Percentiles rank a stretch among this genome's conserved stretches.
These are phyloP conservation scores for Willowsia nigromaculata DNA, from an alignment of 2,888 invertebrate species.

Conservation along the genomic window DNA sequence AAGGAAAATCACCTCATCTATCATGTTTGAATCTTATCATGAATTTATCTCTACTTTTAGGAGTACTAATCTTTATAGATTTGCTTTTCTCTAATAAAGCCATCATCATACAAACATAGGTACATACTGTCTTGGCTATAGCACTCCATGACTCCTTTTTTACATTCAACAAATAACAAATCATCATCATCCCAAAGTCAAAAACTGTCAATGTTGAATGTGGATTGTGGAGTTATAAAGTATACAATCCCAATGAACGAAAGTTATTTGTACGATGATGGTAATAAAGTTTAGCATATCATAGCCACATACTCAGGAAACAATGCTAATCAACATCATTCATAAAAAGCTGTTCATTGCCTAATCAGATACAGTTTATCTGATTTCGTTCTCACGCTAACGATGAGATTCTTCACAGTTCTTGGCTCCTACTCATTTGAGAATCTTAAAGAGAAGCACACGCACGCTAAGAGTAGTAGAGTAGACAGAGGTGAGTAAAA, in stretches of 20 bases:
- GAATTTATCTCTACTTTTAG: slow-evolving; percentile 30
- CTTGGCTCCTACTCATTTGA: neutral
- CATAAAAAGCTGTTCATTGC: neutral
- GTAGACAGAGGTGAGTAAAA: too few relatives aligned
- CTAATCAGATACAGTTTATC: neutral
- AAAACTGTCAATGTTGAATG: slow-evolving; percentile 49
- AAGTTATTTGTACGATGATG: slow-evolving; percentile 26
- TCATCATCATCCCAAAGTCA: slow-evolving; percentile 2
- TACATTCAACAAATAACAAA: slow-evolving; percentile 1
- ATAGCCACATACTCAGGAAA: neutral
- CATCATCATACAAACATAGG: neutral
- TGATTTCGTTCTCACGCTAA: slow-evolving; percentile 29
- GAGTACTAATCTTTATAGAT: slow-evolving; percentile 39
- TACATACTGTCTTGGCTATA: neutral
- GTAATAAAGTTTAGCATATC: too few relatives aligned
- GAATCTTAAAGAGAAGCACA: neutral
- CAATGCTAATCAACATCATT: slow-evolving; percentile 12
- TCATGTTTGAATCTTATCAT: slow-evolving; percentile 37
- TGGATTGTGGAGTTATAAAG: neutral
- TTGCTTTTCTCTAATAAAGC: too few relatives aligned
- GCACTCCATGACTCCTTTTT: slow-evolving; percentile 11
- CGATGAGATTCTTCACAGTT: neutral
- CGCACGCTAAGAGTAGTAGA: too few relatives aligned
- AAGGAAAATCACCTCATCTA: neutral
- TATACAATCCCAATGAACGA: slow-evolving; percentile 21